Conservation (phyloP, 2,113 vertebrate genomes). For the Motacilla tschutschensis region DNA sequence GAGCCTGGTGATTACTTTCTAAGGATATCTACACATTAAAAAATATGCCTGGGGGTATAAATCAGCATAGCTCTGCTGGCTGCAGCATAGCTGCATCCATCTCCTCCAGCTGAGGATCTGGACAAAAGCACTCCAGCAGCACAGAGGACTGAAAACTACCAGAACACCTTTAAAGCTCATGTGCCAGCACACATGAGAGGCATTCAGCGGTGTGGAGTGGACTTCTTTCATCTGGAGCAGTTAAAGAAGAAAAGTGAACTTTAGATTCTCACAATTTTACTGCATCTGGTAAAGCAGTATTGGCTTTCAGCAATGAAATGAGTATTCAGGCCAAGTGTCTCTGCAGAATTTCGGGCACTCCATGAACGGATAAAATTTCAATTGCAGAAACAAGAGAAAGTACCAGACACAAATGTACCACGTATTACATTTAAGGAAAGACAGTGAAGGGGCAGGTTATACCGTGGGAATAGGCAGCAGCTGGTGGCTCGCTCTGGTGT, state of each 20-base stretch:
- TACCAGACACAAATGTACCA: slow-evolving; percentile 34
- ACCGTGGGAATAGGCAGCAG: slow-evolving; percentile 61
- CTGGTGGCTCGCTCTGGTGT: slow-evolving; percentile 17
- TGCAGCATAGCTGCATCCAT: not conserved
- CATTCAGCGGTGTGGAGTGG: not conserved
- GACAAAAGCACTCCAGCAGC: not conserved
- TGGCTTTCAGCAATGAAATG: slow-evolving; percentile 54
- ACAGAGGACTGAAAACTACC: slow-evolving; percentile 38
- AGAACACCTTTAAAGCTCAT: slow-evolving; percentile 53
- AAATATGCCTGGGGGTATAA: not conserved
- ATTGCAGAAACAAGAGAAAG: slow-evolving; percentile 59
- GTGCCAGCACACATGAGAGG: not conserved
- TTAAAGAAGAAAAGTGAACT: slow-evolving; percentile 45
- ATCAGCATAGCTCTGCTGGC: slow-evolving; percentile 29
- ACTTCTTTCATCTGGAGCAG: slow-evolving; percentile 41
- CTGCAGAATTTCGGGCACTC: slow-evolving; percentile 56
- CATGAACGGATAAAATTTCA: slow-evolving; percentile 49
- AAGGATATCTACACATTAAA: not conserved
- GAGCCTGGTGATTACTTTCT: slow-evolving; percentile 49
- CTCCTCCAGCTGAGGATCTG: slow-evolving; percentile 20
- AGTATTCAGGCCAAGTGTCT: slow-evolving; percentile 53
- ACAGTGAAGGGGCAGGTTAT: slow-evolving; percentile 42
- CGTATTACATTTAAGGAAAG: slow-evolving; percentile 22
- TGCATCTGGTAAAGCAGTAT: slow-evolving; percentile 61
- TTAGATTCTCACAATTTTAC: slow-evolving; percentile 52